Evolutionary conservation across 2,113 vertebrate genomes (phyloP).

Genomic region (Cheilinus undulatus): DNA sequence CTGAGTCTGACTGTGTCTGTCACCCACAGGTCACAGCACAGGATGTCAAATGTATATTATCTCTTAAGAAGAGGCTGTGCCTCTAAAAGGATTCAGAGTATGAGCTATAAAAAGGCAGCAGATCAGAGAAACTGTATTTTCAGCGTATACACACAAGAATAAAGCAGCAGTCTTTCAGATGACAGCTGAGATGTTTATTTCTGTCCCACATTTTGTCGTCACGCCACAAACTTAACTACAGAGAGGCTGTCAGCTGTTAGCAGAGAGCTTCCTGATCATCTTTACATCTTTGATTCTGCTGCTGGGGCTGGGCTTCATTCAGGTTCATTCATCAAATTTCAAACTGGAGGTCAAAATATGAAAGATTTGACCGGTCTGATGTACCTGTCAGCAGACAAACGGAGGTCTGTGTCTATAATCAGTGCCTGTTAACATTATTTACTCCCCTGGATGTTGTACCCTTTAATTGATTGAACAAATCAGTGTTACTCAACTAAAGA

Average conservation of each 20-base stretch:
- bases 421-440: no score
- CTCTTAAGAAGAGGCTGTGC: not conserved
- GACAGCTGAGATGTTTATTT: conserved; percentile 37
- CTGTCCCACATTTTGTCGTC: conserved; percentile 7
- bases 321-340: conserved; percentile 28
- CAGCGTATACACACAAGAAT: conserved; percentile 16
- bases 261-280: conserved; percentile 17
- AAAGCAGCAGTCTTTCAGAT: conserved; percentile 39
- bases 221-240: conserved; percentile 6
- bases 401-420: no score
- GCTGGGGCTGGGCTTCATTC: not conserved
- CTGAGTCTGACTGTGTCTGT: not conserved
- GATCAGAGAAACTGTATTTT: conserved; percentile 38
- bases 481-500: no score
- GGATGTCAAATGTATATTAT: not conserved
- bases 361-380: no score
- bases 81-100: conserved; percentile 5
- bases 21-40: conserved; percentile 28
- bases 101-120: conserved; percentile 35
- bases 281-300: conserved; percentile 4
- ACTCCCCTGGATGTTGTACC: no score
- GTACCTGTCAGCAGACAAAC: no score
- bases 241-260: conserved; percentile 37
- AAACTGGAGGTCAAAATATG: no score
- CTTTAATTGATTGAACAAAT: no score